Percentiles rank a stretch among this genome's conserved stretches.
phyloP scores from a whole-genome alignment of 2,888 invertebrate genomes.

The Amphipyra berbera region DNA sequence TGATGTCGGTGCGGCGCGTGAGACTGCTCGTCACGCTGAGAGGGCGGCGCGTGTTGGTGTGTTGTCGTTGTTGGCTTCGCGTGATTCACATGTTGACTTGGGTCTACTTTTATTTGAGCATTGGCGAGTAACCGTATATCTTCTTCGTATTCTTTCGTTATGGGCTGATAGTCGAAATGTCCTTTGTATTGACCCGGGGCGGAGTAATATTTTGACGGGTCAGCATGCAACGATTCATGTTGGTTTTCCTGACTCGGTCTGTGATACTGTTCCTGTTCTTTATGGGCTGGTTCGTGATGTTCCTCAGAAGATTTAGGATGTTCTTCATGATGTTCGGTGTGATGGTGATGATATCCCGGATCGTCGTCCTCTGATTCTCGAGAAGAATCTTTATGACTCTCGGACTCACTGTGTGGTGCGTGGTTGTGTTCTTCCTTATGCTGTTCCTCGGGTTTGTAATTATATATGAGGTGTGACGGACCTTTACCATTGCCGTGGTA shows the following conservation, averaged over 20 bases:
- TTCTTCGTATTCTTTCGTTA: constrained; percentile 75
- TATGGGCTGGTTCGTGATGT: constrained; percentile 41
- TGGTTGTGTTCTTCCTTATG: constrained; percentile 50
- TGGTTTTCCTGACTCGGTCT: constrained; percentile 29
- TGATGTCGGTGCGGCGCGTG: constrained; percentile 42
- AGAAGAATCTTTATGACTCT: constrained; percentile 41
- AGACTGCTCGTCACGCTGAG: constrained; percentile 25
- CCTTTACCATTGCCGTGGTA: constrained; percentile 70
- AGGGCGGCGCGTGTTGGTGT: constrained; percentile 45
- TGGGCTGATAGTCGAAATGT: constrained; percentile 65
- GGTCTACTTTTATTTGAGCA: constrained; percentile 74
- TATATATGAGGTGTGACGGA: constrained; percentile 75
- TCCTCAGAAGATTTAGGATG: constrained; percentile 45
- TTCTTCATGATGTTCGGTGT: constrained; percentile 36
- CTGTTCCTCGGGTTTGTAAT: constrained; percentile 68
- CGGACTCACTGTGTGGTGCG: constrained; percentile 54
- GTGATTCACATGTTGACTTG: constrained; percentile 71
- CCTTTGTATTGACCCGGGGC: constrained; percentile 53
- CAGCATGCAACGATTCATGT: constrained; percentile 28
- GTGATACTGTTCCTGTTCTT: constrained; percentile 44
- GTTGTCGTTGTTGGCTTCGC: constrained; percentile 44
- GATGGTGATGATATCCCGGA: constrained; percentile 48
- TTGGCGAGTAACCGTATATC: constrained; percentile 72
- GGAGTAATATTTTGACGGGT: constrained; percentile 50
- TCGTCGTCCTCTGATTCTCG: constrained; percentile 54